Conservation (phyloP, 2,888 invertebrate species). For the Acanthosoma haemorrhoidale region DNA sequence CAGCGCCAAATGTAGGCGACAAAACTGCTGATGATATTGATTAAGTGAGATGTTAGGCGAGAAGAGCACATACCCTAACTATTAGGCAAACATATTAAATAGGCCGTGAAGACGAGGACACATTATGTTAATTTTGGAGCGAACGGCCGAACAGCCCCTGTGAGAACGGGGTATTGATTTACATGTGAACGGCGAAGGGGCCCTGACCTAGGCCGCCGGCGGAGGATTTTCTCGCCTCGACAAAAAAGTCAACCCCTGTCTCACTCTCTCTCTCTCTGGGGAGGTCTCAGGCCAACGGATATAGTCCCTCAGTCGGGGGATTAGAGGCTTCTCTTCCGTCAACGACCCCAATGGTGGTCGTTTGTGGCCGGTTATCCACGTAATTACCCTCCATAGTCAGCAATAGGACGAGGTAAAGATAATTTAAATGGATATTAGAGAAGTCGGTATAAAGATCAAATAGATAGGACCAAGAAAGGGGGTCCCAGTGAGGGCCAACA, state of each 20-base stretch:
- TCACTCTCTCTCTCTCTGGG: neutral
- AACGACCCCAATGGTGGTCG: neutral
- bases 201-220: neutral
- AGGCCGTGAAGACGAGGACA: neutral
- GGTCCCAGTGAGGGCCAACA: no score
- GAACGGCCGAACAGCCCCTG: slow-evolving; percentile 6
- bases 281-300: slow-evolving; percentile 1
- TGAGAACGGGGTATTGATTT: slow-evolving; percentile 19
- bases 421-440: no score
- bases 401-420: no score
- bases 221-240: slow-evolving; percentile 7
- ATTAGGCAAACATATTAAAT: slow-evolving; percentile 14
- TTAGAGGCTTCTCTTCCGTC: neutral
- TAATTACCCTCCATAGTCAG: no score
- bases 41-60: neutral
- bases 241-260: neutral
- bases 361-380: no score
- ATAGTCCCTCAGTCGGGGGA: neutral
- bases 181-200: slow-evolving; percentile 9
- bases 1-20: no score
- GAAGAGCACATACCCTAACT: neutral
- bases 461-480: no score
- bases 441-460: no score
- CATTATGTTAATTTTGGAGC: slow-evolving; percentile 5
- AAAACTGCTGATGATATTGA: no score